These are phyloP conservation scores for Dipus sagitta DNA, from an alignment of 2,797 vertebrate genomes.

Conservation along the genomic window DNA sequence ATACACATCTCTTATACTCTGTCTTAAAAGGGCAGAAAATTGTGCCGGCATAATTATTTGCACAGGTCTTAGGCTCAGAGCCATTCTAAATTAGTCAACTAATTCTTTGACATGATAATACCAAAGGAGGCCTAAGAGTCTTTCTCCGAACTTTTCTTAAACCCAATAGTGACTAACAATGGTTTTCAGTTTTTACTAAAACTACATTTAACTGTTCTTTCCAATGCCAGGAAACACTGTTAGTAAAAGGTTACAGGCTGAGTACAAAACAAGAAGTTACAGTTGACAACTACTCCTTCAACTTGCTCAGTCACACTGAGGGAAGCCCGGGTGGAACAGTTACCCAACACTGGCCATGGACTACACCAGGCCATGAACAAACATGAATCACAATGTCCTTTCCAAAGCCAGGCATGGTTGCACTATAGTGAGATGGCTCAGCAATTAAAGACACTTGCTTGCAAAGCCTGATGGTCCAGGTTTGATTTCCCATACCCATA, in stretches of 20 bases:
- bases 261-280: neutral
- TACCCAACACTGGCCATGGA: neutral
- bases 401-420: neutral
- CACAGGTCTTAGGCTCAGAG: constrained; percentile 44
- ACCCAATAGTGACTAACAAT: constrained; percentile 34
- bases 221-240: constrained; percentile 39
- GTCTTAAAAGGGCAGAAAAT: neutral
- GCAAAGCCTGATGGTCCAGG: too few relatives aligned
- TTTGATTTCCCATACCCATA: too few relatives aligned
- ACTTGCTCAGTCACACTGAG: neutral
- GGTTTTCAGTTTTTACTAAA: constrained; percentile 56
- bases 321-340: neutral
- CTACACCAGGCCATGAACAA: neutral
- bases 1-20: neutral
- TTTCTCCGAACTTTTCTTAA: constrained; percentile 64
- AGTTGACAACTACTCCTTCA: neutral
- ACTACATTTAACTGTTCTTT: constrained; percentile 15
- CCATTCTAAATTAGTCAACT: constrained; percentile 32
- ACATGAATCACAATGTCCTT: neutral
- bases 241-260: neutral
- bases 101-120: constrained; percentile 38
- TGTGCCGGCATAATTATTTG: neutral
- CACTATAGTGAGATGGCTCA: neutral
- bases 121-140: neutral
- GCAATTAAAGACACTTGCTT: too few relatives aligned